Evolutionary conservation across 2,113 vertebrate genomes (phyloP).

Genomic region (Lutjanus erythropterus): DNA sequence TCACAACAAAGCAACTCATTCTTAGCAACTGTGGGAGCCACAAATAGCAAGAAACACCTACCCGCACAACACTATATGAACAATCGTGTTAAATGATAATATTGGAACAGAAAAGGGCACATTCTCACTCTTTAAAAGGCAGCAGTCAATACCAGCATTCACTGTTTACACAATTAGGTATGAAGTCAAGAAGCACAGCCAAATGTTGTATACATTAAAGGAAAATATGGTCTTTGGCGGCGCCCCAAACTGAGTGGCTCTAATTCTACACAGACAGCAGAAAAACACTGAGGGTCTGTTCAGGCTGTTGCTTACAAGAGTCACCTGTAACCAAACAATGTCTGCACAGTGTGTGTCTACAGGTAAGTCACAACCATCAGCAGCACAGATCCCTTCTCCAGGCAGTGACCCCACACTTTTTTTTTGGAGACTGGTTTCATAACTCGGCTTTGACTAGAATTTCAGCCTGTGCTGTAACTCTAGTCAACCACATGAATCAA

Average conservation of each 20-base stretch:
- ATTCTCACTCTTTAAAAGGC: constrained; percentile 22
- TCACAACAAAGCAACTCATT: constrained; percentile 60
- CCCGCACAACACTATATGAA: constrained; percentile 15
- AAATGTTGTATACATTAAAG: constrained; percentile 8
- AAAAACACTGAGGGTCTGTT: not conserved
- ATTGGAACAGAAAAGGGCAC: constrained; percentile 21
- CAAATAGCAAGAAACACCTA: constrained; percentile 59
- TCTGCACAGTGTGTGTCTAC: constrained; percentile 5
- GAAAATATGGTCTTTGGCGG: not conserved
- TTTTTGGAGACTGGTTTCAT: not conserved
- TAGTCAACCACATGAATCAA: constrained; percentile 45
- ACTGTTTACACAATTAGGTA: constrained; percentile 4
- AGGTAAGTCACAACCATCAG: not conserved
- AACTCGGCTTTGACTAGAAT: constrained; percentile 13
- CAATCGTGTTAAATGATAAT: constrained; percentile 15
- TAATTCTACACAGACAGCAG: not conserved
- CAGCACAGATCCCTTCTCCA: not conserved
- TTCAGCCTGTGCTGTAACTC: constrained; percentile 48
- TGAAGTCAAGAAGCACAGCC: not conserved
- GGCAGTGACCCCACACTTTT: not conserved
- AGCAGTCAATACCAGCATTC: constrained; percentile 7
- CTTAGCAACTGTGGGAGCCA: constrained; percentile 57
- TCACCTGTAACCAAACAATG: not conserved
- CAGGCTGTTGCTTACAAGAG: not conserved
- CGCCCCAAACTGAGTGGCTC: not conserved